phyloP scores from a whole-genome alignment of 2,888 invertebrate genomes.

The Megastigmus dorsalis region DNA sequence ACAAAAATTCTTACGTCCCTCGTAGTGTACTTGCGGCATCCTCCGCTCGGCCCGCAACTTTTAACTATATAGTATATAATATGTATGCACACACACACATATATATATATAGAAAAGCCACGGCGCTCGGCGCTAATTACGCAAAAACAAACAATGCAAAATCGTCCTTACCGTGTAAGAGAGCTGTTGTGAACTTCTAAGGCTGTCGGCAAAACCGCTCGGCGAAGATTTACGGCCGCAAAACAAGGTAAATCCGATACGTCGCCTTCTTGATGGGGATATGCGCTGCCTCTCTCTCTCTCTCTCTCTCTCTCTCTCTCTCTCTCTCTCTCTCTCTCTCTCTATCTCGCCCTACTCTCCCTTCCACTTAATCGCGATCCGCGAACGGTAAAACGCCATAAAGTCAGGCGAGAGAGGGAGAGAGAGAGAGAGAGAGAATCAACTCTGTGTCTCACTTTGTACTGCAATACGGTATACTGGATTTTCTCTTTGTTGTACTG shows the following conservation, averaged over 20 bases:
- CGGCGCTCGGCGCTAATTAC: constrained; percentile 27
- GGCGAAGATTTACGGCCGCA: constrained; percentile 48
- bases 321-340: too few species aligned
- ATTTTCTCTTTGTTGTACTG: too few species aligned
- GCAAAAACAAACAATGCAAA: constrained; percentile 50
- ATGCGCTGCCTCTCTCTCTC: too few species aligned
- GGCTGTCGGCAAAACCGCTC: constrained; percentile 18
- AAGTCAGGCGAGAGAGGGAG: constrained; percentile 5
- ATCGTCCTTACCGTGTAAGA: too few species aligned
- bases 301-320: too few species aligned
- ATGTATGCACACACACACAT: too few species aligned
- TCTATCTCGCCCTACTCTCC: too few species aligned
- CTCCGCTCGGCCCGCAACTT: too few species aligned
- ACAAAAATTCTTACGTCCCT: background rate
- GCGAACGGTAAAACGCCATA: constrained; percentile 46
- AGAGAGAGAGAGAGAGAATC: background rate
- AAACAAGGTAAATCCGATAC: constrained; percentile 53
- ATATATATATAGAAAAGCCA: too few species aligned
- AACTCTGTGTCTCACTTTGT: too few species aligned
- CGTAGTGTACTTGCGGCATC: background rate
- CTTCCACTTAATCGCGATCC: constrained; percentile 47
- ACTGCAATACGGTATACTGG: too few species aligned
- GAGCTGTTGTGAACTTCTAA: background rate
- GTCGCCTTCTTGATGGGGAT: background rate
- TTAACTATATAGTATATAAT: too few species aligned